Base-by-base conservation (phyloP, 2,888 invertebrate species). In the Clusia tigrina region DNA sequence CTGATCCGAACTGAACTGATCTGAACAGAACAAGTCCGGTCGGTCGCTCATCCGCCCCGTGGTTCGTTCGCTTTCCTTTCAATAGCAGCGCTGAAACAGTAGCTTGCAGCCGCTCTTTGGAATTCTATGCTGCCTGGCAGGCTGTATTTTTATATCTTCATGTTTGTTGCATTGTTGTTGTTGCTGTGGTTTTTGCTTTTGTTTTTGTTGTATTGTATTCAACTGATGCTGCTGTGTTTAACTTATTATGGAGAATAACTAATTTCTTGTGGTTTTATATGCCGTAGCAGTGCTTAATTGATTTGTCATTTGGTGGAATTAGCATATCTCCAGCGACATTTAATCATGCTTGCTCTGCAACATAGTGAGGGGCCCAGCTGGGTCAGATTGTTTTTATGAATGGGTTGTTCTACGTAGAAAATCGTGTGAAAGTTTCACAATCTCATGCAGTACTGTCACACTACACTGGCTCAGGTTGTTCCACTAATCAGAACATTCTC, bases 171-270 rank as follows among this genome's bases (percentile, higher is more conserved):
- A 12, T 17, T 46, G 46, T 46, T 46, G 46, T n/a, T 9, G 37
- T 32, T 22, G 51, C n/a, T 6, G 52, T 25, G 17, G 20, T 63
- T 48, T 68, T 67, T 74, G 76, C 77, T 75, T 70, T 74, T 76
- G 74, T 74, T 69, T 74, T 56, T 25, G 60, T 32, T 64, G 32
- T 32, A 9, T 12, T 9, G 32, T 32, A 9, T n/a, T 42, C 42
- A n/a, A 42, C 22, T 18, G 48, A 22, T 22, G 48, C 20, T 6
- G 3, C 5, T 22, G 22, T 48, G 48, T 48, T 22, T 69, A 71
- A 73, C 73, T 74, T 74, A 76, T 73, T 69, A 64, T 20, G 54
- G 66, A 73, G 67, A 67, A 71, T 70, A 66, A 71, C 74, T 71
- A 74, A 74, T 74, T 74, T 74, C 65, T 62, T 67, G 70, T 66